These are phyloP conservation scores for Lethenteron reissneri DNA, from an alignment of 2,113 vertebrate genomes.

Conservation along the genomic window DNA sequence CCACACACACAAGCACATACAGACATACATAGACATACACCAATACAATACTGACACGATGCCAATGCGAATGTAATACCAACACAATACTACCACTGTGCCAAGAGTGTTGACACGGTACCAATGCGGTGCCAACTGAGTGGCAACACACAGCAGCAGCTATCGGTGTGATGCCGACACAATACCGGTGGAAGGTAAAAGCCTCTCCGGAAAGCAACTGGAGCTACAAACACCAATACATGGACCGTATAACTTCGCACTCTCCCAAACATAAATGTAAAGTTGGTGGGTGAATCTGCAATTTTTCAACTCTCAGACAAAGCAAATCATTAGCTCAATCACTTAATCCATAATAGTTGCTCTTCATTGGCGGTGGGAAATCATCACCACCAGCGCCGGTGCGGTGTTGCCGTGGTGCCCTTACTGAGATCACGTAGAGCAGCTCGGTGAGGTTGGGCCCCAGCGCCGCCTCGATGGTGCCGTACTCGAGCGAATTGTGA, in stretches of 20 bases:
- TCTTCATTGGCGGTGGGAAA: background rate
- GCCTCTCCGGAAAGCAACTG: conserved; percentile 22
- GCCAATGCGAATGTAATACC: background rate
- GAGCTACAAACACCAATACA: conserved; percentile 12
- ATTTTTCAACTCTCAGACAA: too few relatives aligned
- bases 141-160: conserved; percentile 24
- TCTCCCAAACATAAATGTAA: too few relatives aligned
- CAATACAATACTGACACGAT: background rate
- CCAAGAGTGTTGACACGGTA: background rate
- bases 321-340: conserved; percentile 9
- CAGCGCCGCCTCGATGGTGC: conserved; percentile 21
- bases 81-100: background rate
- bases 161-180: conserved; percentile 29
- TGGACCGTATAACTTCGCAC: too few relatives aligned
- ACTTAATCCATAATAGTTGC: conserved; percentile 12
- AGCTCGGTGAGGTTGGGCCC: conserved; percentile 21
- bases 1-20: conserved; percentile 2
- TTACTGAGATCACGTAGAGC: conserved; percentile 28
- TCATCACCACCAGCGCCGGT: background rate
- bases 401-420: conserved; percentile 1
- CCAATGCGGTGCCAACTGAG: conserved; percentile 22
- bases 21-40: conserved; percentile 1
- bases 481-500: conserved; percentile 22
- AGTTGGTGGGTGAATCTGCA: too few relatives aligned
- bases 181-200: conserved; percentile 22